phyloP scores from a whole-genome alignment of 2,888 invertebrate species.

The Sesamia inferens region DNA sequence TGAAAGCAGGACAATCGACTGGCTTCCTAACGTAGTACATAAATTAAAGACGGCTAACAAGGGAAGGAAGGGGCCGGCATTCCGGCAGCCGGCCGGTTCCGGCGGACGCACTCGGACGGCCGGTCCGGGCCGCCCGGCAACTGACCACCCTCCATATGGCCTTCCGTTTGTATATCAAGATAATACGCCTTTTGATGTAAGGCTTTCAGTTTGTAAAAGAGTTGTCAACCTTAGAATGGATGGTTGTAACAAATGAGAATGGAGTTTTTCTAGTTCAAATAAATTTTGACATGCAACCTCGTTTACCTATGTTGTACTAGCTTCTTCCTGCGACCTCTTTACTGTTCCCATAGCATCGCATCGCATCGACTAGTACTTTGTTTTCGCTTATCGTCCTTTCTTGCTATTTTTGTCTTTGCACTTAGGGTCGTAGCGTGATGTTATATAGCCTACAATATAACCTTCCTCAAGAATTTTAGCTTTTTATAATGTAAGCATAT shows the following conservation, averaged over 20 bases:
- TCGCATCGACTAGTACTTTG: too few relatives aligned
- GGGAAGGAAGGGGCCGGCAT: slow-evolving; percentile 74
- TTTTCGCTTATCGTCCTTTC: too few relatives aligned
- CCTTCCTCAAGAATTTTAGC: too few relatives aligned
- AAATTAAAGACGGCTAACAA: slow-evolving; percentile 66
- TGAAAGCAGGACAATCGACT: slow-evolving; percentile 62
- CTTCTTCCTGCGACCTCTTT: too few relatives aligned
- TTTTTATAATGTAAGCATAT: too few relatives aligned
- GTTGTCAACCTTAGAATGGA: slow-evolving; percentile 53
- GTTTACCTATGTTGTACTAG: not conserved
- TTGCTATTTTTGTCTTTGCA: too few relatives aligned
- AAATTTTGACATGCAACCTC: not conserved
- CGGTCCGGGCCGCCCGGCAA: slow-evolving; percentile 58
- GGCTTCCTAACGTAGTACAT: slow-evolving; percentile 57
- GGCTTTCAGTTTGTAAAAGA: slow-evolving; percentile 50
- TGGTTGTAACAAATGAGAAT: slow-evolving; percentile 19
- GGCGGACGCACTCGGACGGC: slow-evolving; percentile 72
- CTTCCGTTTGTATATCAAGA: slow-evolving; percentile 64
- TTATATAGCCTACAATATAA: too few relatives aligned
- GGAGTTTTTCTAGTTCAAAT: not conserved
- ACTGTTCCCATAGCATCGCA: too few relatives aligned
- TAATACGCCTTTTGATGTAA: slow-evolving; percentile 62
- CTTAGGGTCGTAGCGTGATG: too few relatives aligned
- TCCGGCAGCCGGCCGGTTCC: slow-evolving; percentile 73
- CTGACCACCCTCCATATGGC: slow-evolving; percentile 63